These are phyloP conservation scores for Felis catus DNA, from an alignment of 2,113 vertebrate species.

Conservation along the genomic window DNA sequence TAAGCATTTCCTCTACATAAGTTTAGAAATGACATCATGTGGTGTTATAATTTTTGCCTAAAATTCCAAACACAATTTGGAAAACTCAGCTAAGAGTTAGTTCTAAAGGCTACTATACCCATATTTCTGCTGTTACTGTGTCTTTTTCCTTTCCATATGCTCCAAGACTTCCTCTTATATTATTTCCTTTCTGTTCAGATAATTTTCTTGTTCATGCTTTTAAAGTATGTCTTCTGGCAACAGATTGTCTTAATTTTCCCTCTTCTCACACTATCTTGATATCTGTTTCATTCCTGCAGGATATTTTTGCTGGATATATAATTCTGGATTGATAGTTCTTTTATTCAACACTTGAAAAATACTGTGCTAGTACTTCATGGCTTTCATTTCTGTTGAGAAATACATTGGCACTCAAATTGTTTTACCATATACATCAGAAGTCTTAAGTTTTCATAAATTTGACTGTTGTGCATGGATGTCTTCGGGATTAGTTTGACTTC, in stretches of 20 bases:
- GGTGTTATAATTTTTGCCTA: not conserved
- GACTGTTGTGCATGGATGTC: not conserved
- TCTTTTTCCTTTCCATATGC: not conserved
- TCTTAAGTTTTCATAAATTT: not conserved
- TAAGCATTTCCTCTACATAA: not conserved
- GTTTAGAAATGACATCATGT: not conserved
- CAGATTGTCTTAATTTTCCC: not conserved
- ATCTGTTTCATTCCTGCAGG: not conserved
- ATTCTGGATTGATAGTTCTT: not conserved
- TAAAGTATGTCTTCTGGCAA: not conserved
- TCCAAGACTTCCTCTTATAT: not conserved
- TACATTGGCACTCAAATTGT: not conserved
- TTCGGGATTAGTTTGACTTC: not conserved
- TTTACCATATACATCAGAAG: not conserved
- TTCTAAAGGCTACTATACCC: not conserved
- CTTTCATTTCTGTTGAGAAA: not conserved
- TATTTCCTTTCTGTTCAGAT: not conserved
- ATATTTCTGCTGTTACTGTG: not conserved
- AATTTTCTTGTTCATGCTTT: not conserved
- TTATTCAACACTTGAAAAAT: not conserved
- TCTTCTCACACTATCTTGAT: not conserved
- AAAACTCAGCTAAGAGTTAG: not conserved
- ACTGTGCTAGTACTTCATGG: not conserved
- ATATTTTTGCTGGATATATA: not conserved
- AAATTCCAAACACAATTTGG: not conserved